phyloP scores from a whole-genome alignment of 2,113 vertebrate genomes.

The Rhinopomastus cyanomelas region DNA sequence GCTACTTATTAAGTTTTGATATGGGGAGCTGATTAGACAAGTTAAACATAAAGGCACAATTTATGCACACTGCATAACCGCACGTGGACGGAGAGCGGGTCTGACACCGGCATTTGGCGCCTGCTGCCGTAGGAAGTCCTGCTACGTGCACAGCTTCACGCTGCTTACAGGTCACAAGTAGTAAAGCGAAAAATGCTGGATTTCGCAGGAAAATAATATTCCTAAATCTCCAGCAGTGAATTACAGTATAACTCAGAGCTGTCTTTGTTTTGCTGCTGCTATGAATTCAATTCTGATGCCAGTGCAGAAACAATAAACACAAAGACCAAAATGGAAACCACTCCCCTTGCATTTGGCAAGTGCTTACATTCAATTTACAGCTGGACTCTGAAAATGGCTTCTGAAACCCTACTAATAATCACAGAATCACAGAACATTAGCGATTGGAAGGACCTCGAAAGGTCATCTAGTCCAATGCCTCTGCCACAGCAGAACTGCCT shows the following conservation, averaged over 20 bases:
- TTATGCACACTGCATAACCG: slow-evolving; percentile 35
- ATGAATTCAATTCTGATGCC: slow-evolving; percentile 57
- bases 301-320: slow-evolving; percentile 44
- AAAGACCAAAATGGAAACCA: slow-evolving; percentile 40
- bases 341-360: slow-evolving; percentile 35
- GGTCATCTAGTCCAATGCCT: too few relatives aligned
- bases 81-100: slow-evolving; percentile 10
- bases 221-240: slow-evolving; percentile 69
- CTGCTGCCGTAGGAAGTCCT: slow-evolving; percentile 13
- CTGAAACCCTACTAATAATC: background rate
- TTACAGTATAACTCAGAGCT: slow-evolving; percentile 67
- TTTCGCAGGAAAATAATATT: slow-evolving; percentile 76
- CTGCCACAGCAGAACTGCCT: too few relatives aligned
- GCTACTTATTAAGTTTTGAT: slow-evolving; percentile 74
- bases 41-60: slow-evolving; percentile 62
- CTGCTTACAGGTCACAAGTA: slow-evolving; percentile 54
- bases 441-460: too few relatives aligned
- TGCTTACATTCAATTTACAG: slow-evolving; percentile 34
- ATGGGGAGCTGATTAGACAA: slow-evolving; percentile 69
- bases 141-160: slow-evolving; percentile 42
- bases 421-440: too few relatives aligned
- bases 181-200: slow-evolving; percentile 69
- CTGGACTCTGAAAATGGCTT: background rate
- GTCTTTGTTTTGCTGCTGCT: slow-evolving; percentile 64
- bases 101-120: slow-evolving; percentile 4